Base-by-base conservation (phyloP, 2,797 vertebrate genomes). In the Urosaurus nigricauda region DNA sequence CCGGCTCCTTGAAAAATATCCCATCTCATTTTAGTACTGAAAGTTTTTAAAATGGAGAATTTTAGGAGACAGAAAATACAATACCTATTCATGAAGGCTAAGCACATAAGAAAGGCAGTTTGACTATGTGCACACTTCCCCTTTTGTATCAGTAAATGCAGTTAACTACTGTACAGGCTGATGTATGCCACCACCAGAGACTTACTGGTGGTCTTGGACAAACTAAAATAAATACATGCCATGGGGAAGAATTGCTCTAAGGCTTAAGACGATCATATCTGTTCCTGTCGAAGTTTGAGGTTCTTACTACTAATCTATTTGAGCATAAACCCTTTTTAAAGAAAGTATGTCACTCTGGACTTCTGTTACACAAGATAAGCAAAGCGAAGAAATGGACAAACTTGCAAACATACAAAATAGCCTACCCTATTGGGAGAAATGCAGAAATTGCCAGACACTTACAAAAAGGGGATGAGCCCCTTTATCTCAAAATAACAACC, bases 311-410 rank as follows among this genome's bases (percentile, higher is more conserved):
- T 86, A 65, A 86, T 79, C 70, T 56, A 26, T 84, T 35, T 43
- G 71, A 32, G 8, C 40, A 77, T 43, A 73, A 47, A 51, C 21
- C 29, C 43, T 21, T 79, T 79, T 79, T 86, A 43, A 87, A 79
- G 43, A 68, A 86, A 86, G 47, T 63, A 58, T 86, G 75, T 79
- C 47, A 79, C n/a, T 83, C 51, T 51, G 60, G 73, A 88, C n/a
- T 40, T 84, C 81, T 78, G 60, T 56, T 88, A 19, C 60, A 60
- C 47, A 79, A 84, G 74, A 84, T 88, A 79, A 84, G 19, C 32
- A 43, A 32, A 78, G 60, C 11, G 40, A 70, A 71, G 29, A 74
- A 32, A 68, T 24, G 6, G 24, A 47, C 43, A 77, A 65, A 79
- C 82, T 65, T 53, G 60, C 26, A 88, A 40, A 40, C 3, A 40